Base-by-base conservation (phyloP, 2,888 invertebrate species). In the Cephus pygmeus region DNA sequence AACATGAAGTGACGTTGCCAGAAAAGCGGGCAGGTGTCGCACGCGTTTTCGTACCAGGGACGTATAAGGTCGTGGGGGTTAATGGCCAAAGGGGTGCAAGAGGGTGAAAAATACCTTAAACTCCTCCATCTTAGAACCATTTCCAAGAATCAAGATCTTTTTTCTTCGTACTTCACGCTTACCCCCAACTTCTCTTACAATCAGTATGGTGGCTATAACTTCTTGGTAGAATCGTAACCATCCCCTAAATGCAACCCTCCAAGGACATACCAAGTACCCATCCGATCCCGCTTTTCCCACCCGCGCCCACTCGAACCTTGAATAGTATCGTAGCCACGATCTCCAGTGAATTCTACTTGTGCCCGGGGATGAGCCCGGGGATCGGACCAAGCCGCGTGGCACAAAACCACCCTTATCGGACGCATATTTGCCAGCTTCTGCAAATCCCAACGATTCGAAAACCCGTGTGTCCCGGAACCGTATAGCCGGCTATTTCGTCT, bases 391-490 rank as follows among this genome's bases (percentile, higher is more conserved):
- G 81, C 82, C 80, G 80, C 79, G 85, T 56, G 56, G 56, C 56
- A 56, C 15, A 56, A 56, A 56, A 56, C 56, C 83, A 83, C 81
- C 84, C 84, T 85, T 85, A 83, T 85, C 84, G 84, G 81, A 77
- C 81, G 85, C 85, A 85, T 86, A 85, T 85, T 85, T 85, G 86
- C 86, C 74, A 30, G 34, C 34, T 83, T 81, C 83, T 83, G 84
- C 83, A 86, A 85, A 83, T 86, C 84, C 86, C 83, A 82, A 80
- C 77, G 36, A 31, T 74, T 73, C n/a, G 56, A 56, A 56, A 23
- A 56, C 56, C 56, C 56, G 56, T 56, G 56, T 56, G 56, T 23
- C 56, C 56, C 23, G 56, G 56, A 56, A 56, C 56, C 23, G 23
- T 56, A 56, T 23, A 56, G 56, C 2, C 56, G 56, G 56, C 56